Evolutionary conservation across 2,797 vertebrate genomes (phyloP), one percentile per base, ranked within the genome.

Genomic region (Hydrolagus colliei): DNA sequence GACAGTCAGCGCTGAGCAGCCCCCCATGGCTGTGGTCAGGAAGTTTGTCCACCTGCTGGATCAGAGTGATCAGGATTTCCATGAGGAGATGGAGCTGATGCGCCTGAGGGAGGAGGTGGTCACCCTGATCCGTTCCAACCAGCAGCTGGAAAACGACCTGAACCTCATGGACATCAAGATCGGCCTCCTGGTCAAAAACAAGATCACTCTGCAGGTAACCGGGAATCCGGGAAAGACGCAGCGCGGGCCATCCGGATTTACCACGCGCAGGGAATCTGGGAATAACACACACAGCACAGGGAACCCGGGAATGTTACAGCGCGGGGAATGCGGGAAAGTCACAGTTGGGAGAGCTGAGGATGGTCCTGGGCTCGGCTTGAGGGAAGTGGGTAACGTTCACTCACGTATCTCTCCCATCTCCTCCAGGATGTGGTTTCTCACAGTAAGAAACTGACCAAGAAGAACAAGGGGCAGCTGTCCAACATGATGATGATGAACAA

Each of bases 131-230:
- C 96, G 98, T 88, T 98, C 97, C 87, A 99, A 98, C 91, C 97
- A 98, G 90, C 97, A 98, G 88, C 93, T 98, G 90, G 97, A 99
- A 92, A 99, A 99, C 61, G 98, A 99, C 90, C 96, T 99, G 87
- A 99, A 99, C 90, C 94, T 98, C 90, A 99, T 99, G 98, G 98
- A 99, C 89, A 98, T 99, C 90, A 99, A 99, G 91, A 99, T 99
- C 1, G 97, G 98, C 13, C 94, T 99, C 87, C 94, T 99, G 87
- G 97, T 99, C 87, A 99, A 98, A 91, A 99, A 98, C 89, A 99
- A 98, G 91, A 98, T 99, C 89, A 99, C 97, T 0, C 68, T 99
- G 92, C 97, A 99, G 93, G 94, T 95, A 88, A 61, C 2, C 1
- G 41, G 67, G 32, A 52, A 18, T 0, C 9, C 4, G 8, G 62